Percentiles rank a stretch among this genome's conserved stretches.
Evolutionary conservation across 2,888 invertebrate genomes (phyloP).

Genomic region (Clusia tigrina): DNA sequence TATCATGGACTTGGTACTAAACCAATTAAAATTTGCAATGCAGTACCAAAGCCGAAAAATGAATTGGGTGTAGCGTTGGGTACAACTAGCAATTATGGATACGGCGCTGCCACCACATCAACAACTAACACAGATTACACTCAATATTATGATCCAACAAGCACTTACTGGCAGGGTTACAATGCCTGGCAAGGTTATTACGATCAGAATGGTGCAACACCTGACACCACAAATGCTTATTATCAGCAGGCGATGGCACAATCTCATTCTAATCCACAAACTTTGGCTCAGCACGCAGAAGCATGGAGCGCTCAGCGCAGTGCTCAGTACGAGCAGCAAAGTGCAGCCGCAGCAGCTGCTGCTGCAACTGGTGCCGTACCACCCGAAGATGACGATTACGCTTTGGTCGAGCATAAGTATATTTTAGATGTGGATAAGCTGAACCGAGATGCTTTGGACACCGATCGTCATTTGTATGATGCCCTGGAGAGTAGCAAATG

Average conservation of each 20-base stretch:
- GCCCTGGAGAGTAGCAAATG: conserved; percentile 83
- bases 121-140: conserved; percentile 68
- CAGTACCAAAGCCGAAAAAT: conserved; percentile 85
- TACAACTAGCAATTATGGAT: conserved; percentile 58
- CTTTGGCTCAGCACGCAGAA: conserved; percentile 64
- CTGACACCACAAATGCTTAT: conserved; percentile 54
- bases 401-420: conserved; percentile 82
- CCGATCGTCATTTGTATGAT: conserved; percentile 82
- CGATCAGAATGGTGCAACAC: conserved; percentile 62
- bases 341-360: conserved; percentile 42
- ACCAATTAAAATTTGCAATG: conserved; percentile 90
- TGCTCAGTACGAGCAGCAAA: conserved; percentile 62
- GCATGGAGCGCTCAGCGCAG: conserved; percentile 66
- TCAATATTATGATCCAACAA: conserved; percentile 80
- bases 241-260: conserved; percentile 64
- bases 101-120: conserved; percentile 48
- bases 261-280: conserved; percentile 59
- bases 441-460: conserved; percentile 79
- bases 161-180: conserved; percentile 88
- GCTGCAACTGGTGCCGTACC: conserved; percentile 55
- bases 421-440: conserved; percentile 77
- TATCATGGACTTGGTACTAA: conserved; percentile 87
- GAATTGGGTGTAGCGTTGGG: conserved; percentile 56
- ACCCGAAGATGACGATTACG: conserved; percentile 72
- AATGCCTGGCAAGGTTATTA: conserved; percentile 82